These are phyloP conservation scores for Podiceps cristatus DNA, from an alignment of 2,113 vertebrate species.

Conservation along the genomic window DNA sequence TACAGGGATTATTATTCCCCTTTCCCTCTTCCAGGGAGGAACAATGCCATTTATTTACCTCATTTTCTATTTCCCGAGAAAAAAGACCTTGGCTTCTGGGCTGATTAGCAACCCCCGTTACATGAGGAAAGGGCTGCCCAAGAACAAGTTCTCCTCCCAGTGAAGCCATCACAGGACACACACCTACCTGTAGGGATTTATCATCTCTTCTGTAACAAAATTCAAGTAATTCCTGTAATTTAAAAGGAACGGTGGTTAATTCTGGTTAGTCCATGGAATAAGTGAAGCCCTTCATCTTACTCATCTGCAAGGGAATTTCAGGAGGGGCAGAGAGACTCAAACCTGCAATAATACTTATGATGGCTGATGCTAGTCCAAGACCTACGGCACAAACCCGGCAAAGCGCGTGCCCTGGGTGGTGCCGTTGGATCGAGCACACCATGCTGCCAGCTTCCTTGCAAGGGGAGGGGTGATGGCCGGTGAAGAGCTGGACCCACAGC, in stretches of 20 bases:
- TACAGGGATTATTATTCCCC: neutral
- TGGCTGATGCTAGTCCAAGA: neutral
- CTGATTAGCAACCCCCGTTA: neutral
- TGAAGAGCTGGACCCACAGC: neutral
- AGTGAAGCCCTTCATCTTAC: neutral
- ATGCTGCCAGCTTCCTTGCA: neutral
- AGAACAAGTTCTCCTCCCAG: neutral
- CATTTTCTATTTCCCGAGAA: neutral
- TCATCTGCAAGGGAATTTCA: neutral
- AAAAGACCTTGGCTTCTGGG: neutral
- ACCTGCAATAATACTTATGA: neutral
- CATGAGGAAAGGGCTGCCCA: rapidly evolving
- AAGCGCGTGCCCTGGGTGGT: neutral
- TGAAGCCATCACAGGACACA: neutral
- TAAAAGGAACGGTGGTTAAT: neutral
- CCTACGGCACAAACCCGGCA: neutral
- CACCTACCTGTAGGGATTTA: constrained; percentile 93
- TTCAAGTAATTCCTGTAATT: constrained; percentile 96
- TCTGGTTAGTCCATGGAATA: neutral
- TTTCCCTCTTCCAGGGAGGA: neutral
- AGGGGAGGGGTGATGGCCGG: neutral
- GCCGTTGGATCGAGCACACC: neutral
- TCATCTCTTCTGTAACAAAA: constrained; percentile 99
- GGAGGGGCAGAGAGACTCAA: neutral
- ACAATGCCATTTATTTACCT: neutral